Evolutionary conservation across 1,140 invertebrate genomes (phyloP).

Genomic region (Probaryconus sp.): DNA sequence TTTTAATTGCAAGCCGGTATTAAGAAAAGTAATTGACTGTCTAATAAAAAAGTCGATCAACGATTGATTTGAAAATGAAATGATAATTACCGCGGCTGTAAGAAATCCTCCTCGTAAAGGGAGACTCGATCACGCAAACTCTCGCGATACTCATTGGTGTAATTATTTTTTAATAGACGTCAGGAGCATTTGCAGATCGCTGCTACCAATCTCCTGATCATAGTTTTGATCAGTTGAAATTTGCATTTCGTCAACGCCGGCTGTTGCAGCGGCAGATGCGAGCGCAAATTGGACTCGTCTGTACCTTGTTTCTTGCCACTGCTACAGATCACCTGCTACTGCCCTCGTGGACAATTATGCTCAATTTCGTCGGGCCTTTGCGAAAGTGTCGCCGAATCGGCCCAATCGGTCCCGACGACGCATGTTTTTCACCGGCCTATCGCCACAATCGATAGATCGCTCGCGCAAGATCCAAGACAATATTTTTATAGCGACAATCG

Average conservation of each 20-base stretch:
- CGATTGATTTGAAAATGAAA: slow-evolving; percentile 12
- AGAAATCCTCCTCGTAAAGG: background rate
- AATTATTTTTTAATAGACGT: slow-evolving; percentile 56
- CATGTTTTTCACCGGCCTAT: slow-evolving; percentile 36
- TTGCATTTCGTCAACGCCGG: slow-evolving; percentile 73
- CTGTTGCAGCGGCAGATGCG: slow-evolving; percentile 71
- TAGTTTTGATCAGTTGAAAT: slow-evolving; percentile 56
- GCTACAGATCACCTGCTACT: slow-evolving; percentile 66
- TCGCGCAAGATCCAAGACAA: slow-evolving; percentile 14
- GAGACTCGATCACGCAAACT: background rate
- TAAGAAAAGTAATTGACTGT: slow-evolving; percentile 21
- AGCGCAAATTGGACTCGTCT: slow-evolving; percentile 69
- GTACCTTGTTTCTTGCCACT: slow-evolving; percentile 56
- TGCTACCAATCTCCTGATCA: slow-evolving; percentile 37
- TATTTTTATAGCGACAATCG: slow-evolving; percentile 28
- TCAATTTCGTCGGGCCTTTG: slow-evolving; percentile 68
- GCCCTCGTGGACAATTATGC: slow-evolving; percentile 66
- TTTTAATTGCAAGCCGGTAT: slow-evolving; percentile 31
- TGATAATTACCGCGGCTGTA: slow-evolving; percentile 31
- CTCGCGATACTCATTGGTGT: slow-evolving; percentile 26
- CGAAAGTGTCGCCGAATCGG: slow-evolving; percentile 69
- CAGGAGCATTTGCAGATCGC: slow-evolving; percentile 21
- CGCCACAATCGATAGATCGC: slow-evolving; percentile 40
- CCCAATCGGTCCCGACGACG: slow-evolving; percentile 26
- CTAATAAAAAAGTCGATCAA: slow-evolving; percentile 14